Conservation (phyloP, 35 echinoderm and acorn worm species). For the Apostichopus japonicus region DNA sequence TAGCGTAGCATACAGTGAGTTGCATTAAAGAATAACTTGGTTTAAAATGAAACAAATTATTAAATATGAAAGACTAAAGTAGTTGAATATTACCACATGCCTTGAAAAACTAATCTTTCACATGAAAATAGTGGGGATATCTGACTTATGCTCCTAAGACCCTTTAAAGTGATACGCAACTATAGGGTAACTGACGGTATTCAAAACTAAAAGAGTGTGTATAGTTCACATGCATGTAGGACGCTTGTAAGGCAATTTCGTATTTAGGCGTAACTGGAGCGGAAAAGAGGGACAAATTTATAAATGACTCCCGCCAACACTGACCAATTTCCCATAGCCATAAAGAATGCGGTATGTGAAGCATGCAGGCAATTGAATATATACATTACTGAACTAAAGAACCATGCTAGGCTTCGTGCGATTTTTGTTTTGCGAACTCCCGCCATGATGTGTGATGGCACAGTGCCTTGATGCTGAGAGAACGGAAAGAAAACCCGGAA, state of each 20-base stretch:
- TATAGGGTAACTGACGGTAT: too few species aligned
- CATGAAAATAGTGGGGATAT: too few species aligned
- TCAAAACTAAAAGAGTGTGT: too few species aligned
- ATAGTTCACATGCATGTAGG: too few species aligned
- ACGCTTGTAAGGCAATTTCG: not conserved
- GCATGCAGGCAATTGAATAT: conserved; percentile 7
- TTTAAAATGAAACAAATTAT: too few species aligned
- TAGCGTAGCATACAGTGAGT: too few species aligned
- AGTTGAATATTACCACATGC: too few species aligned
- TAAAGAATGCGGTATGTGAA: conserved; percentile 9
- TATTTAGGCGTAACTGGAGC: not conserved
- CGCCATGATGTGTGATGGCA: conserved; percentile 9
- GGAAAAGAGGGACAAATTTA: not conserved
- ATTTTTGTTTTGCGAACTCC: conserved; percentile 21
- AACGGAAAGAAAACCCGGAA: conserved; percentile 10
- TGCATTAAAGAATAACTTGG: too few species aligned
- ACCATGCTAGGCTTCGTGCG: not conserved
- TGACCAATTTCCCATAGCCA: conserved; percentile 4
- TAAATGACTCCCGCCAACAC: not conserved
- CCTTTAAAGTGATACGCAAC: too few species aligned
- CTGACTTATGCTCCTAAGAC: too few species aligned
- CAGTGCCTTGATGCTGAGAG: not conserved
- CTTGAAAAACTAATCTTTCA: too few species aligned
- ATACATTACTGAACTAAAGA: conserved; percentile 7
- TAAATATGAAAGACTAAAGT: too few species aligned